Base-by-base conservation (phyloP, 2,888 invertebrate genomes). In the Drepana falcataria region DNA sequence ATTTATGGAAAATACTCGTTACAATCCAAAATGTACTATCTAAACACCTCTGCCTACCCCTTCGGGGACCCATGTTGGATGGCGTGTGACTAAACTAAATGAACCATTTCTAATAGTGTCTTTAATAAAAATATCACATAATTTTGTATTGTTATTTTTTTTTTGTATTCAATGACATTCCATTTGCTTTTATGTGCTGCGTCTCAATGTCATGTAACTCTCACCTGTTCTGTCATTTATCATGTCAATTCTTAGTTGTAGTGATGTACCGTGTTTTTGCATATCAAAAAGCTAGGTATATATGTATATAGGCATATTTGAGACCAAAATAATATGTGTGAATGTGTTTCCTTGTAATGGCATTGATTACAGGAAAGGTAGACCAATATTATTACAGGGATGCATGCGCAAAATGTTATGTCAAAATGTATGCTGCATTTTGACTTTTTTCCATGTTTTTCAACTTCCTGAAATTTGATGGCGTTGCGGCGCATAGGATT, bases 171-270 rank as follows among this genome's bases (percentile, higher is more conserved):
- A 56, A 63, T 81, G 21, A 21, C 84, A 85, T 86, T 86, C 86
- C 84, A 83, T 57, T 82, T 65, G 83, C 80, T 84, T 80, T 67
- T 79, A 79, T 75, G 72, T 71, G 73, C 70, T 66, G 60, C 51
- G 73, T 66, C 69, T 71, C 76, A 79, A 74, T 80, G 77, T 77
- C 75, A 72, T 73, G 70, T 65, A 56, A 34, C 54, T 48, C 33
- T 44, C 35, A 51, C 49, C 52, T 41, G 21, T 57, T 52, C 52
- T 41, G 21, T 57, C 57, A 56, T 54, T 34, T 47, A 47, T 52
- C 48, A 51, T 49, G 59, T 59, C 59, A 57, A 59, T 59, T 59
- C 44, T 49, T 57, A 57, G 57, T 51, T 34, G 37, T 55, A 59
- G 53, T 53, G 66, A 59, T 51, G 68, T 64, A 71, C 66, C 70